Percentiles rank a stretch among this genome's conserved stretches.
Conservation (phyloP, 2,797 vertebrate genomes). For the Tragopan temminckii region DNA sequence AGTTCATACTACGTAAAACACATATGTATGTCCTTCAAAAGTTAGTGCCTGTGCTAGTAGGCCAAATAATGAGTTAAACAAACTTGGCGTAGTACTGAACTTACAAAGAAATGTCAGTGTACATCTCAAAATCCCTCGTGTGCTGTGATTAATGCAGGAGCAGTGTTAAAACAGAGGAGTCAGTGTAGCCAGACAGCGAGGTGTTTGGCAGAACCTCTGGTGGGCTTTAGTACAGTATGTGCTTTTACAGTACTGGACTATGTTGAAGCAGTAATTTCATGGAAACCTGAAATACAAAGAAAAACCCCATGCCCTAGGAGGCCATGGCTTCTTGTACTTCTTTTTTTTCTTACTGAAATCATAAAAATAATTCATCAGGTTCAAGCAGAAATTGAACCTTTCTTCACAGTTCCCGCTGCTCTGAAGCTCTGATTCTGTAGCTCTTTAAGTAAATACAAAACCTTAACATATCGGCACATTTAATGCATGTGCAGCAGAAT, state of each 20-base stretch:
- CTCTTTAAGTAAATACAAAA: neutral
- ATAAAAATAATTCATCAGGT: neutral
- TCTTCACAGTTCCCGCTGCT: neutral
- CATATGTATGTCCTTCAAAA: accelerated
- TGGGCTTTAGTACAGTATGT: neutral
- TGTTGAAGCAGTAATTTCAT: neutral
- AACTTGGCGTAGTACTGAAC: neutral
- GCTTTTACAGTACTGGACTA: neutral
- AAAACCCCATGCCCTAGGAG: neutral
- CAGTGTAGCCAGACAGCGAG: no score
- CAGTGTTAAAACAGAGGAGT: neutral
- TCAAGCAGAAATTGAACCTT: neutral
- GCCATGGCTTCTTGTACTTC: neutral
- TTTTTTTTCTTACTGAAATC: neutral
- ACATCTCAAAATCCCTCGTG: neutral
- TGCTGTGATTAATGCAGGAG: neutral
- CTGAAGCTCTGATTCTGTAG: neutral
- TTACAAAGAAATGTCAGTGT: neutral
- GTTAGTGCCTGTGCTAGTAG: neutral
- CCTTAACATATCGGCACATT: neutral
- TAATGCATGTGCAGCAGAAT: neutral
- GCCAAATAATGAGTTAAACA: neutral
- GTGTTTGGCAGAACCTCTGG: neutral
- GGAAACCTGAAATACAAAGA: neutral
- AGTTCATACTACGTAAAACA: neutral